Evolutionary conservation across 2,888 invertebrate genomes (phyloP), one percentile per base, ranked within the genome.

Genomic region (Nesidiocoris tenuis): DNA sequence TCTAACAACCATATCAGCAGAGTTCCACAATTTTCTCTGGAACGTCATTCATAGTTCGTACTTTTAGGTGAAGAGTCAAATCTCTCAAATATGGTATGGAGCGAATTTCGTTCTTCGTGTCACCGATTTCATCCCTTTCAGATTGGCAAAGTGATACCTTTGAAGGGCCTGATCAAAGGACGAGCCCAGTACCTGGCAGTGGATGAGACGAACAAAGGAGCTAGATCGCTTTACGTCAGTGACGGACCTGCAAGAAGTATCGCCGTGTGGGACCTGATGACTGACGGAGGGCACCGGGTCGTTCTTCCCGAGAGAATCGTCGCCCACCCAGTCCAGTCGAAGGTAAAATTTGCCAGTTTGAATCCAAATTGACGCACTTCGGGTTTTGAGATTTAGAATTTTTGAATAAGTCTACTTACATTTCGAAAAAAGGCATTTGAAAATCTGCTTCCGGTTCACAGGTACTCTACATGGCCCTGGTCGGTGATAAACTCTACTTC

Each of bases 231-330:
- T 83, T 89, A 90, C 81, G 85, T 90, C 24, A 89, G 90, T 66
- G 92, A 92, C 82, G 90, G 91, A 0, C 88, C 89, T 0, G 87
- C 88, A 56, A 86, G 90, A 5, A 87, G 89, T n/a, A 87, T 90
- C 74, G 84, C 90, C 12, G 90, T 92, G 0, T 88, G 89, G 81
- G 90, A 91, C 81, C 86, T 89, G 1, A 85, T 87, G 7, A 85
- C 86, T 1, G 87, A 86, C 76, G 86, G 86, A 1, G 89, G 89
- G 3, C 90, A 89, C 83, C 84, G 90, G 5, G 88, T 91, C 0
- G 85, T 89, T 0, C 83, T 90, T 21, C 89, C 90, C 0, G 85
- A 86, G 80, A 39, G 76, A 54, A 76, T 74, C n/a, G 75, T 71
- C 7, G 59, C 76, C 16, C 74, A 77, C 9, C 71, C 78, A 0